Conservation (phyloP, 2,797 vertebrate species). For the Falco peregrinus region DNA sequence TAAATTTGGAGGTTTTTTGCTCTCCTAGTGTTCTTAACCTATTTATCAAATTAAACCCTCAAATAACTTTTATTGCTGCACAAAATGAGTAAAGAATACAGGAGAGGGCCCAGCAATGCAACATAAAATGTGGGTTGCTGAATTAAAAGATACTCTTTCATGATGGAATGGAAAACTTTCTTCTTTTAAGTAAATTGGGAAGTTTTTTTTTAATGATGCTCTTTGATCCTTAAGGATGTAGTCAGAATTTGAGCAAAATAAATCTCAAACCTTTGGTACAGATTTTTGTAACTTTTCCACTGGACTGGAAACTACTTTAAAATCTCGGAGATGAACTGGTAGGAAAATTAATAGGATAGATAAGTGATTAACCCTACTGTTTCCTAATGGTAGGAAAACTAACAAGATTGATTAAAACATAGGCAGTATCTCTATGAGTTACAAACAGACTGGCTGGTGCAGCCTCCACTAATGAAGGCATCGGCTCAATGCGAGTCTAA, state of each 20-base stretch:
- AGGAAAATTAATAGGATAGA: neutral
- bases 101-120: neutral
- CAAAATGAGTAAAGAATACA: neutral
- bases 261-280: neutral
- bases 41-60: neutral
- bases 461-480: neutral
- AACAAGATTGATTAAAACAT: neutral
- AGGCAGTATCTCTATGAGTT: neutral
- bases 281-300: neutral
- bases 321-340: neutral
- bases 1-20: rapidly evolving
- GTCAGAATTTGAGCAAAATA: neutral
- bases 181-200: neutral
- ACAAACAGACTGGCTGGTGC: neutral
- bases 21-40: neutral
- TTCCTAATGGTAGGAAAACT: neutral
- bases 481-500: neutral
- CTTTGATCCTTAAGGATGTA: neutral
- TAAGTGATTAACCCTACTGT: neutral
- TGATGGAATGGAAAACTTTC: neutral
- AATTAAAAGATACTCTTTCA: neutral
- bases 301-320: neutral
- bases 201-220: neutral
- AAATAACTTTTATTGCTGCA: neutral
- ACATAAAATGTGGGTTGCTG: neutral